A percentile compares a stretch with the other conserved stretches of the same genome.
phyloP scores from a whole-genome alignment of 1,140 invertebrate species.

The Ganaspis sp. region DNA sequence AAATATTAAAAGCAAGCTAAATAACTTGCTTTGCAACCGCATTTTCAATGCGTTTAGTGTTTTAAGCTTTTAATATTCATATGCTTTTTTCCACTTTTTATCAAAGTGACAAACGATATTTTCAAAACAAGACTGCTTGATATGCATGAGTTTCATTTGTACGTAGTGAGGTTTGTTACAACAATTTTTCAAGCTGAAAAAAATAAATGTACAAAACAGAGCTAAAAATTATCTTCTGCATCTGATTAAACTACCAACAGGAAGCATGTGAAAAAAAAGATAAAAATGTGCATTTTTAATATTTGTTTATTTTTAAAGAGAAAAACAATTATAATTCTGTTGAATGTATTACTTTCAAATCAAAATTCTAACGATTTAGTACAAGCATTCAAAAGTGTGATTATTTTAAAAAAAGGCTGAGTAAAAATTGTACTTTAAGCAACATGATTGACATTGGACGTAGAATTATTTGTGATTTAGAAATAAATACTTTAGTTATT shows the following conservation, averaged over 20 bases:
- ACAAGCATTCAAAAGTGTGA: too few species aligned
- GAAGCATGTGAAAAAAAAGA: not conserved
- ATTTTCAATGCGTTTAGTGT: too few species aligned
- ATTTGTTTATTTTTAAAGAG: not conserved
- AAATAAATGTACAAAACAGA: conserved; percentile 5
- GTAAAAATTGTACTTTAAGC: too few species aligned
- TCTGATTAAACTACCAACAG: not conserved
- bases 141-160: conserved; percentile 14
- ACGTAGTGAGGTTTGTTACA: conserved; percentile 1
- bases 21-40: too few species aligned
- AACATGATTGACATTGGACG: too few species aligned
- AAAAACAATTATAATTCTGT: not conserved
- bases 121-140: conserved; percentile 12
- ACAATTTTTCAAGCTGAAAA: conserved; percentile 10
- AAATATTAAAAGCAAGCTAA: too few species aligned
- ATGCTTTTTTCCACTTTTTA: conserved; percentile 9
- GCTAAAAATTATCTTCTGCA: not conserved
- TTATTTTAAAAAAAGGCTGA: too few species aligned
- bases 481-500: too few species aligned
- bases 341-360: not conserved
- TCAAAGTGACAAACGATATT: conserved; percentile 13
- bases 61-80: not conserved
- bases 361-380: too few species aligned
- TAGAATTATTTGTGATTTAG: too few species aligned
- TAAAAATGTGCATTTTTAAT: not conserved